These are phyloP conservation scores for Crotalus helleri DNA, from an alignment of 2,113 vertebrate genomes.

Conservation along the genomic window DNA sequence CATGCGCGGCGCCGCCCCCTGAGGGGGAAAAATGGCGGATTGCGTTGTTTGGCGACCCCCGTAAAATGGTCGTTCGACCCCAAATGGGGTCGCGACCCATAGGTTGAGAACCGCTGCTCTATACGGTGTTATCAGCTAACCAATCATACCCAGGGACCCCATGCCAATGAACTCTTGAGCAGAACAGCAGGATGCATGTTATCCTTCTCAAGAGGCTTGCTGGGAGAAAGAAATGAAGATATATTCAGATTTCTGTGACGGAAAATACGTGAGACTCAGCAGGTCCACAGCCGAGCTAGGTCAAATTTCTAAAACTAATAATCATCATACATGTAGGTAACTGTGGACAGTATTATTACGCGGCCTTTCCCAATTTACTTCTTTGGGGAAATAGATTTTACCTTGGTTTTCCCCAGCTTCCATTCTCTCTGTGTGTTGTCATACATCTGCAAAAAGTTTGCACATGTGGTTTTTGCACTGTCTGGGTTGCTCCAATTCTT, in stretches of 20 bases:
- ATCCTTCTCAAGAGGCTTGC: neutral
- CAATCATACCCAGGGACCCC: neutral
- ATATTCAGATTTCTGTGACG: neutral
- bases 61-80: no score
- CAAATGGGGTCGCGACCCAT: no score
- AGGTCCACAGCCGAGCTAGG: neutral
- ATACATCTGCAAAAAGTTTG: conserved; percentile 72
- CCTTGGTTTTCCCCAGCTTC: conserved; percentile 91
- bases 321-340: neutral
- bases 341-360: neutral
- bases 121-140: neutral
- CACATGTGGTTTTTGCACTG: conserved; percentile 70
- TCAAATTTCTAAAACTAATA: neutral
- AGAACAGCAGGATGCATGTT: neutral
- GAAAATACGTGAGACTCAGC: no score
- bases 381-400: conserved; percentile 47
- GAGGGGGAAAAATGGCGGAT: no score
- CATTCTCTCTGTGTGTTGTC: conserved; percentile 76
- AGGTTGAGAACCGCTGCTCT: no score
- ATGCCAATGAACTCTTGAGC: neutral
- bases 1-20: no score
- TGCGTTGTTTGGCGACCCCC: no score
- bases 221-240: neutral
- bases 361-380: neutral
- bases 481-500: conserved; percentile 56